Conservation (phyloP, 2,113 vertebrate species). For the Elephas maximus region DNA sequence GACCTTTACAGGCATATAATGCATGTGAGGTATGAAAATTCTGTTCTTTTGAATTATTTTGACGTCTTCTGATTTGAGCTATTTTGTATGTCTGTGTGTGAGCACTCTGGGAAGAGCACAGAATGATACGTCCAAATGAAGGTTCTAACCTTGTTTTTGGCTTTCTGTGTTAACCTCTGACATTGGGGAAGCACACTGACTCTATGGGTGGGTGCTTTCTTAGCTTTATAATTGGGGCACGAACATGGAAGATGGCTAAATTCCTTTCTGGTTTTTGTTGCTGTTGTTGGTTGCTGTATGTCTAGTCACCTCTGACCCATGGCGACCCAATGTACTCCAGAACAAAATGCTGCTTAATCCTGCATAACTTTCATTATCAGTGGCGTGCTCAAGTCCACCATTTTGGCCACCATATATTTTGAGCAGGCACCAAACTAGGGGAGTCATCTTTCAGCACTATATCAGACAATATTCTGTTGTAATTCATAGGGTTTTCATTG, state of each 20-base stretch:
- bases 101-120: not conserved
- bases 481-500: not conserved
- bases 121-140: not conserved
- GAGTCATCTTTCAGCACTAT: not conserved
- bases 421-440: not conserved
- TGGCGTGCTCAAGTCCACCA: not conserved
- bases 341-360: not conserved
- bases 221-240: not conserved
- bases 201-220: not conserved
- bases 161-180: not conserved
- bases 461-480: not conserved
- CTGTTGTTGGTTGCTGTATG: not conserved
- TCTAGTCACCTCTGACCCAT: not conserved
- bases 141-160: not conserved
- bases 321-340: not conserved
- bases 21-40: conserved; percentile 48
- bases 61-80: conserved; percentile 3
- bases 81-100: not conserved
- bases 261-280: not conserved
- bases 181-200: not conserved
- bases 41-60: not conserved
- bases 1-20: not conserved
- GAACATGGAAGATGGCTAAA: not conserved
- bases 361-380: not conserved
- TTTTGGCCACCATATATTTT: not conserved